These are phyloP conservation scores for Lasiommata megera DNA, from an alignment of 2,888 invertebrate species.

Conservation along the genomic window DNA sequence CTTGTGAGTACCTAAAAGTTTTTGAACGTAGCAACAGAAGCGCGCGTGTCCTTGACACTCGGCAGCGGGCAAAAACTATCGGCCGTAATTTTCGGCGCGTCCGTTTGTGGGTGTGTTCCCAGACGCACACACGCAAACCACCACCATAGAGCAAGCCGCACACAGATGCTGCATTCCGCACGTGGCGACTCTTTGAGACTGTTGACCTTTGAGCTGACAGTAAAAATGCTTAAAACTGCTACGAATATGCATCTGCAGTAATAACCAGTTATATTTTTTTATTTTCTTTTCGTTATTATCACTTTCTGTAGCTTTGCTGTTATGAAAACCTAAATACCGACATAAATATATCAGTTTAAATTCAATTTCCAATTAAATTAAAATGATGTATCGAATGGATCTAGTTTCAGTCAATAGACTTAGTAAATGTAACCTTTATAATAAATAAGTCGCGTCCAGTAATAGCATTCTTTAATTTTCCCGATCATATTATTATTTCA, in stretches of 20 bases:
- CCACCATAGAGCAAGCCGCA: slow-evolving; percentile 49
- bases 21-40: slow-evolving; percentile 58
- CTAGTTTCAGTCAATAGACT: too few species aligned
- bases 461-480: too few species aligned
- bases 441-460: too few species aligned
- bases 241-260: neutral
- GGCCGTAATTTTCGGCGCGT: slow-evolving; percentile 66
- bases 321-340: neutral
- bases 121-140: slow-evolving; percentile 46
- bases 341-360: too few species aligned
- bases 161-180: slow-evolving; percentile 19
- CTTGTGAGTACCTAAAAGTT: slow-evolving; percentile 19
- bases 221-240: neutral
- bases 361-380: too few species aligned
- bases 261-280: neutral
- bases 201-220: slow-evolving; percentile 10
- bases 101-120: slow-evolving; percentile 68
- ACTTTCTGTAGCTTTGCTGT: neutral
- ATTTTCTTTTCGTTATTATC: neutral
- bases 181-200: slow-evolving; percentile 11
- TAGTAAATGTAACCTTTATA: too few species aligned
- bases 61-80: slow-evolving; percentile 72
- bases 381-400: too few species aligned
- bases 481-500: too few species aligned
- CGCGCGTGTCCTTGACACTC: slow-evolving; percentile 74